Conservation (phyloP, 2,113 vertebrate genomes). For the Girardinichthys multiradiatus region DNA sequence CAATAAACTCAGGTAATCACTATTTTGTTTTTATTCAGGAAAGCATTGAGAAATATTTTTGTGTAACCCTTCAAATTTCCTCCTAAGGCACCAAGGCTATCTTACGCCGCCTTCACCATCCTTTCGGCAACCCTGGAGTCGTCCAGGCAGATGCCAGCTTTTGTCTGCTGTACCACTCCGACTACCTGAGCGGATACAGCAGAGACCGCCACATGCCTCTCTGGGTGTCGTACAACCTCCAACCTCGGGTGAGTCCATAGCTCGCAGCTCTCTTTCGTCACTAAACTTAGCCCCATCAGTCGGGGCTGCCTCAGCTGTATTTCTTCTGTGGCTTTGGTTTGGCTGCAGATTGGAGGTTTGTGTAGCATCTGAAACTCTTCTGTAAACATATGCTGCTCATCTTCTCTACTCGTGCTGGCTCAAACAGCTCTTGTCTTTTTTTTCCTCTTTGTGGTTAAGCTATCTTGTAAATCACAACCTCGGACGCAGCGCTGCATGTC, state of each 20-base stretch:
- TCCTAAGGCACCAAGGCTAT: conserved; percentile 23
- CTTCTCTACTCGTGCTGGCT: conserved; percentile 42
- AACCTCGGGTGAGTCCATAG: conserved; percentile 68
- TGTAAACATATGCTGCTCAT: conserved; percentile 51
- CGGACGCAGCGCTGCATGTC: conserved; percentile 24
- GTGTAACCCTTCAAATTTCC: neutral
- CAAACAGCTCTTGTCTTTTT: conserved; percentile 49
- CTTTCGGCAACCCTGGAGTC: conserved; percentile 75
- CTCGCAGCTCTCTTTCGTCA: conserved; percentile 32
- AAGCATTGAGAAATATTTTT: neutral
- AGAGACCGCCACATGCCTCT: conserved; percentile 76
- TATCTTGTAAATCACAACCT: conserved; percentile 62
- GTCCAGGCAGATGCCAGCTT: conserved; percentile 63
- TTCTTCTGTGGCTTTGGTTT: conserved; percentile 39
- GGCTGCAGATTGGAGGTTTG: conserved; percentile 31
- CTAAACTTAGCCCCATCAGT: conserved; percentile 47
- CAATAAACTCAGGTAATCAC: conserved; percentile 59
- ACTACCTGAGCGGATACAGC: conserved; percentile 80
- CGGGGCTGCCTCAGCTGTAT: conserved; percentile 21
- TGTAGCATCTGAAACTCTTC: conserved; percentile 26
- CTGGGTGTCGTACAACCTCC: conserved; percentile 80
- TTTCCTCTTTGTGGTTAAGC: conserved; percentile 49
- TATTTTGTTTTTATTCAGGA: neutral
- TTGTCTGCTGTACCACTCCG: conserved; percentile 72
- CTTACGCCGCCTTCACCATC: conserved; percentile 69